Evolutionary conservation across 2,797 vertebrate genomes (phyloP).

Genomic region (Spizella passerina): DNA sequence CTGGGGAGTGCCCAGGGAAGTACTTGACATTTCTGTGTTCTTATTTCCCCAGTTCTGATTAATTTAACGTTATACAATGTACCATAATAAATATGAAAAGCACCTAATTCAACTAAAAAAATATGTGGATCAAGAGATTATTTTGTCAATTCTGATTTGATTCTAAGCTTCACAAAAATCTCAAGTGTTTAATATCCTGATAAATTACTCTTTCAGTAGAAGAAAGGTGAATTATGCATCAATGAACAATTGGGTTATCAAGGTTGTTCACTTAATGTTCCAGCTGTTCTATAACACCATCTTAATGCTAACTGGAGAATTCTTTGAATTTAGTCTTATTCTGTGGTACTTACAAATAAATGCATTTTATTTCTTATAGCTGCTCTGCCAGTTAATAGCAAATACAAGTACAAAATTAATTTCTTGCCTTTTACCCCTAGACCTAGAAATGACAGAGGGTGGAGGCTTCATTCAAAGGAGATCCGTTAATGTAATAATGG

Average conservation of each 20-base stretch:
- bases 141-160: background rate
- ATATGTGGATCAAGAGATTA: background rate
- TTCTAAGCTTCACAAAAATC: constrained; percentile 14
- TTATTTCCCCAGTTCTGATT: background rate
- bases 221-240: background rate
- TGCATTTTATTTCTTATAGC: background rate
- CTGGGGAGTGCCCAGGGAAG: background rate
- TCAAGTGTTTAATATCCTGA: background rate
- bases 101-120: background rate
- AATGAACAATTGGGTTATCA: constrained; percentile 57
- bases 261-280: constrained; percentile 25
- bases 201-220: constrained; percentile 31
- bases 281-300: constrained; percentile 51
- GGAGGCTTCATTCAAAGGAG: constrained; percentile 14
- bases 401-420: constrained; percentile 38
- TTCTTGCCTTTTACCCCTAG: constrained; percentile 22
- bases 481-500: constrained; percentile 24
- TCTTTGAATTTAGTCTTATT: constrained; percentile 30
- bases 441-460: constrained; percentile 1
- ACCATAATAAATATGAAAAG: background rate
- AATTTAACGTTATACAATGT: background rate
- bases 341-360: background rate
- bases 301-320: background rate
- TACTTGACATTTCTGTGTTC: background rate
- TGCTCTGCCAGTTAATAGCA: constrained; percentile 18